Conservation (phyloP, 2,888 invertebrate genomes). For the Cybosia mesomella region DNA sequence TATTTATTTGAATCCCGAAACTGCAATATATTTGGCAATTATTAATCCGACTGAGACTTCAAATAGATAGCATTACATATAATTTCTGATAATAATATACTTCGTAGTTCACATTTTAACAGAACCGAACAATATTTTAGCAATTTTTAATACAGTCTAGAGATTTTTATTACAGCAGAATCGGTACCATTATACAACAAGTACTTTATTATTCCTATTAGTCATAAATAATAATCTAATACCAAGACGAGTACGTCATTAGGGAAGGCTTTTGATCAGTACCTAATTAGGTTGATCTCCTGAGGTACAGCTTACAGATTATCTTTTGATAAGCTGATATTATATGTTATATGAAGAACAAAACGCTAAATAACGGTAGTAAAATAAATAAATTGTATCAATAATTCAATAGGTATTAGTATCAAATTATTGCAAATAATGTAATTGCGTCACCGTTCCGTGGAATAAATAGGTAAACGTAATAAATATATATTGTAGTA, state of each 20-base stretch:
- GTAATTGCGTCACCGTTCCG: too few relatives aligned
- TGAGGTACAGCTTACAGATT: not conserved
- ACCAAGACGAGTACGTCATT: not conserved
- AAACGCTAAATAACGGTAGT: not conserved
- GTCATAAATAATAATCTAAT: not conserved
- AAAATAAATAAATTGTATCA: too few relatives aligned
- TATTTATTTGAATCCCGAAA: too few relatives aligned
- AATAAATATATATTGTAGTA: too few relatives aligned
- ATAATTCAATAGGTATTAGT: too few relatives aligned
- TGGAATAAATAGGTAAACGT: too few relatives aligned
- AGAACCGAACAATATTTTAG: not conserved
- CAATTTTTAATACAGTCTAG: not conserved
- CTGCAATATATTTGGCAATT: too few relatives aligned
- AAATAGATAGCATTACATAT: too few relatives aligned
- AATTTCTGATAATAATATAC: not conserved
- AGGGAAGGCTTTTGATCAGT: not conserved
- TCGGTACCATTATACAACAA: not conserved
- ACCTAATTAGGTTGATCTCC: not conserved
- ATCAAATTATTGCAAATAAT: too few relatives aligned
- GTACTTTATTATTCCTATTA: not conserved
- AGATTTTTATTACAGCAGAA: not conserved
- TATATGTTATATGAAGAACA: not conserved
- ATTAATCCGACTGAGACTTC: too few relatives aligned
- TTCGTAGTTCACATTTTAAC: not conserved
- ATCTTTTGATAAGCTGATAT: not conserved